These are phyloP conservation scores for Hydrophis major DNA, from an alignment of 2,797 vertebrate species.

Conservation along the genomic window DNA sequence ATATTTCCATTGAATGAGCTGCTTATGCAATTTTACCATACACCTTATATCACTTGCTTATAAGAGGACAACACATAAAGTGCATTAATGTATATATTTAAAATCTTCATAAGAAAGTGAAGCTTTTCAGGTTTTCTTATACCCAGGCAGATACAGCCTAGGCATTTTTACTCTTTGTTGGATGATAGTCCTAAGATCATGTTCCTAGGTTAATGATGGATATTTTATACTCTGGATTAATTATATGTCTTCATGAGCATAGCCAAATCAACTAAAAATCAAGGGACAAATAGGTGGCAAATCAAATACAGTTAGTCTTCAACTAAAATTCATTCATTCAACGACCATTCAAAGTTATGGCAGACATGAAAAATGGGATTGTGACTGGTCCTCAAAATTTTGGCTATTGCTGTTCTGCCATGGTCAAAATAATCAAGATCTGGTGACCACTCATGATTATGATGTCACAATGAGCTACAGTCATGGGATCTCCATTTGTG, in stretches of 20 bases:
- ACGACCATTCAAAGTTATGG: background rate
- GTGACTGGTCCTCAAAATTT: background rate
- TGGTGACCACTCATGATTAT: background rate
- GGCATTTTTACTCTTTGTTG: background rate
- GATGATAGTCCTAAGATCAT: background rate
- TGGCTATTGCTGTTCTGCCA: background rate
- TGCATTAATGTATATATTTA: background rate
- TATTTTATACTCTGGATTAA: background rate
- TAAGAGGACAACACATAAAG: background rate
- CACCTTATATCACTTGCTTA: background rate
- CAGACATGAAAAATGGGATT: background rate
- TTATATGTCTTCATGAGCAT: background rate
- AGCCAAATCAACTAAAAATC: background rate
- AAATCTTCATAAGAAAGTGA: background rate
- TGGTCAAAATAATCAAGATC: background rate
- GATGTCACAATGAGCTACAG: background rate
- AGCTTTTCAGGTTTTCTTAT: background rate
- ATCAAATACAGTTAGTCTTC: background rate
- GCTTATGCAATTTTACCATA: background rate
- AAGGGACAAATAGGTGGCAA: background rate
- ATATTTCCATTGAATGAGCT: background rate
- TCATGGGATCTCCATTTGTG: background rate
- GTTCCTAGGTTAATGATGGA: background rate
- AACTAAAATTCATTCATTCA: background rate
- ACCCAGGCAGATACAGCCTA: background rate